Evolutionary conservation across 2,797 vertebrate species (phyloP).

Genomic region (Hydrophis major): DNA sequence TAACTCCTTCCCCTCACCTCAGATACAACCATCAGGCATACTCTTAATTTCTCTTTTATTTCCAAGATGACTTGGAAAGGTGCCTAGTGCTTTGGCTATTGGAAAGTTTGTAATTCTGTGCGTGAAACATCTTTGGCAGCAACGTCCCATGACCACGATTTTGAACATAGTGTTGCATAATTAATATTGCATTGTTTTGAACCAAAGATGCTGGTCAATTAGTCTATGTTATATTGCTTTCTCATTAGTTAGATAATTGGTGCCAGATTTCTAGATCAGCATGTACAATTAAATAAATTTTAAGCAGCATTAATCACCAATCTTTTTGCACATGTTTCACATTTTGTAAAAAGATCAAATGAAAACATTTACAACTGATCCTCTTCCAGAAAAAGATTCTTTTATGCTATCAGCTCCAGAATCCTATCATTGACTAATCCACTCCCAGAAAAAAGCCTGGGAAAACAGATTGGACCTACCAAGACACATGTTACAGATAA

Average conservation of each 20-base stretch:
- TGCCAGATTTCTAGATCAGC: conserved; percentile 17
- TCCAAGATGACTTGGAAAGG: background rate
- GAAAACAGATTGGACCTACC: conserved; percentile 50
- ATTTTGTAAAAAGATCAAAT: conserved; percentile 57
- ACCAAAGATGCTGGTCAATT: conserved; percentile 10
- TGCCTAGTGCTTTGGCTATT: background rate
- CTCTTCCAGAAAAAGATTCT: conserved; percentile 55
- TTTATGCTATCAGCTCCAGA: conserved; percentile 46
- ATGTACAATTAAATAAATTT: conserved; percentile 35
- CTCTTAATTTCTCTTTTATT: background rate
- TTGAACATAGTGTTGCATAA: background rate
- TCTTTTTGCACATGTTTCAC: conserved; percentile 59
- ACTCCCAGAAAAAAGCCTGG: conserved; percentile 40
- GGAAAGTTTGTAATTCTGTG: background rate
- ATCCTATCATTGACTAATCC: conserved; percentile 31
- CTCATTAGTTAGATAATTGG: conserved; percentile 24
- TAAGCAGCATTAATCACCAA: conserved; percentile 42
- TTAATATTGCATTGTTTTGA: conserved; percentile 19
- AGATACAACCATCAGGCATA: background rate
- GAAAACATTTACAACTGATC: conserved; percentile 51
- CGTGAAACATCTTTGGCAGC: background rate
- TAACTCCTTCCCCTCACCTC: no score
- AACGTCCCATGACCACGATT: conserved; percentile 1
- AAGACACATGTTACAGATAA: conserved; percentile 8
- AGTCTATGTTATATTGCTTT: background rate